Base-by-base conservation (phyloP, 2,888 invertebrate genomes). In the Deladenus siricidicola region DNA sequence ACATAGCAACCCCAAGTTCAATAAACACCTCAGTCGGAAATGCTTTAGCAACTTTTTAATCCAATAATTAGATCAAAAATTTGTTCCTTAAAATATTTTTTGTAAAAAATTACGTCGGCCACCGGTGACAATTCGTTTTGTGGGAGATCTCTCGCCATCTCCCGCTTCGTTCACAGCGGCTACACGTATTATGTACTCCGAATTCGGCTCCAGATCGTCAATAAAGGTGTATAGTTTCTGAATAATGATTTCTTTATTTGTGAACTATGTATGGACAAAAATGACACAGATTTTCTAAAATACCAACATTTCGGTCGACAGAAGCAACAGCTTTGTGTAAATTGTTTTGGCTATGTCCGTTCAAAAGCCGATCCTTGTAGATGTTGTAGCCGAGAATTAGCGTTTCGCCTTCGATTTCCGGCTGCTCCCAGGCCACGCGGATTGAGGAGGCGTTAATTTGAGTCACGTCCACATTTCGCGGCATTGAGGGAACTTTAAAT, bases 141-240 rank as follows among this genome's bases (percentile, higher is more conserved):
- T 88, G 63, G 86, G 83, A 79, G 92, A 92, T 68, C 92, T 85
- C 80, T 89, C 88, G 23, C 98, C 98, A 80, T 98, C 96, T 47
- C 98, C 98, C 81, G 91, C 91, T 66, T 92, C 85, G 3, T 96
- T 98, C 64, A 94, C 84, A 0, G 94, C 98, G 0, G 92, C 92
- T 61, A 96, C 91, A 63, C 80, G 78, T 61, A 93, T 87, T 57
- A 87, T 87, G 82, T 98, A 98, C 73, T 86, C 86, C 0, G 96
- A 92, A 79, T 96, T 93, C 3, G 98, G 93, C 80, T 93, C 90
- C 48, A 98, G 84, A 17, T 88, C 89, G 17, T 88, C 87, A 55
- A 79, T 52, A 21, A 70, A 63, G 14, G 71, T 68, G 52, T 72
- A 65, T 45, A 70, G 59, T 55, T 69, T 70, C 73, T 75, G 60